Conservation (phyloP, 1,140 invertebrate species). For the Sycobia sp. region DNA sequence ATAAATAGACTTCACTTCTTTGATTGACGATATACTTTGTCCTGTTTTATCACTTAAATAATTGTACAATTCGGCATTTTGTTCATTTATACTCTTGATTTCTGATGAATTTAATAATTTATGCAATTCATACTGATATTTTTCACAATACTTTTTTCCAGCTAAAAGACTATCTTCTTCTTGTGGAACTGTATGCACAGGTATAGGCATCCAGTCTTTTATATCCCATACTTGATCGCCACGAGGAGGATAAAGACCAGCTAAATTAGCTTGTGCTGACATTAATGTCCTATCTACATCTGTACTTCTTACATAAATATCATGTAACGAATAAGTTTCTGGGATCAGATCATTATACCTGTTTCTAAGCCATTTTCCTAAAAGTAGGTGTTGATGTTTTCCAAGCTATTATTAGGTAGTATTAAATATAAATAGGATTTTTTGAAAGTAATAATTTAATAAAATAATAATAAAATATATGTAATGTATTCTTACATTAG, state of each 20-base stretch:
- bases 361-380: constrained; percentile 78
- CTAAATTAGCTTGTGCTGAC: constrained; percentile 84
- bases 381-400: constrained; percentile 75
- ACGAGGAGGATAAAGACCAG: constrained; percentile 76
- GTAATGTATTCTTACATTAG: constrained; percentile 67
- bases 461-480: too few species aligned
- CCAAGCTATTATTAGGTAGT: constrained; percentile 64
- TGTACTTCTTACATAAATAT: constrained; percentile 78
- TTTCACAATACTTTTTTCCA: constrained; percentile 70
- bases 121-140: constrained; percentile 66
- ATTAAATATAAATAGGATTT: too few species aligned
- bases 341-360: constrained; percentile 70
- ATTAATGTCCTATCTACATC: constrained; percentile 88
- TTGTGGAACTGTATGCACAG: constrained; percentile 79
- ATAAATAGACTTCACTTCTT: constrained; percentile 68
- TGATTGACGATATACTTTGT: constrained; percentile 60
- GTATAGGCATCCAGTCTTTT: constrained; percentile 87
- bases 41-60: constrained; percentile 71
- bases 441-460: too few species aligned
- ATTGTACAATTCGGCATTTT: constrained; percentile 68
- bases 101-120: constrained; percentile 64
- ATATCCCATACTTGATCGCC: constrained; percentile 71
- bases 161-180: constrained; percentile 70
- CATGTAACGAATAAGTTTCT: constrained; percentile 60
- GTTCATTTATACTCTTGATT: constrained; percentile 65